phyloP scores from a whole-genome alignment of 2,113 vertebrate species.

The Romanogobio albipinnatus region DNA sequence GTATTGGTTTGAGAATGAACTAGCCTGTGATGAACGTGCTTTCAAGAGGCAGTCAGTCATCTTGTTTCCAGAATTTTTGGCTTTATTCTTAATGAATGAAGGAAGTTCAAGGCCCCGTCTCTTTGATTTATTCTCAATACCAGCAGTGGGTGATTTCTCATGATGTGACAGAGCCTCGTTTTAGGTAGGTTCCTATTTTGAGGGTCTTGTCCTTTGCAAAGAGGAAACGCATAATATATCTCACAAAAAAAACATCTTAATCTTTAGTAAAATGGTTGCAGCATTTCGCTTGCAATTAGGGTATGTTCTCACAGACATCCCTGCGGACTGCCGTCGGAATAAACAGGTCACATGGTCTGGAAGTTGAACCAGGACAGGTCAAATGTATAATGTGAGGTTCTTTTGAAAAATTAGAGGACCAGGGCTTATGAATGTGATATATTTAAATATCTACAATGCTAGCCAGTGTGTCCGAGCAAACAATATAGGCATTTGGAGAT shows the following conservation, averaged over 20 bases:
- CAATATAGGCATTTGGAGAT: background rate
- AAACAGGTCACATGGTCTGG: conserved; percentile 35
- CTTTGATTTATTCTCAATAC: background rate
- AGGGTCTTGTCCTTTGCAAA: background rate
- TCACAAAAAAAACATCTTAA: background rate
- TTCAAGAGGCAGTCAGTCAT: conserved; percentile 9
- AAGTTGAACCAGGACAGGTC: conserved; percentile 28
- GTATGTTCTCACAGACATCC: conserved; percentile 47
- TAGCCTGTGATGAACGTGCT: background rate
- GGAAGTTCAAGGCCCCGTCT: conserved; percentile 12
- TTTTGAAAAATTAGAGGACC: background rate
- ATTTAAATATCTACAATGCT: background rate
- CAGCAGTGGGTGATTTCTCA: background rate
- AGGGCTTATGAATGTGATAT: conserved; percentile 7
- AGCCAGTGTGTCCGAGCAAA: background rate
- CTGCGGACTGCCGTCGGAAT: conserved; percentile 3
- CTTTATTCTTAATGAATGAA: conserved; percentile 21
- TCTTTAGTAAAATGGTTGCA: background rate
- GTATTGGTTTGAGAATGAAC: conserved; percentile 17
- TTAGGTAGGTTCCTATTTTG: background rate
- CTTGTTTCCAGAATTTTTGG: conserved; percentile 31
- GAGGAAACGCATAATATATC: background rate
- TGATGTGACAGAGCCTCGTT: background rate
- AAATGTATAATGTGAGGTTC: background rate
- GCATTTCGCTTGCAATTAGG: background rate